Base-by-base conservation (phyloP, 2,888 invertebrate genomes). In the Nemotelus nigrinus region DNA sequence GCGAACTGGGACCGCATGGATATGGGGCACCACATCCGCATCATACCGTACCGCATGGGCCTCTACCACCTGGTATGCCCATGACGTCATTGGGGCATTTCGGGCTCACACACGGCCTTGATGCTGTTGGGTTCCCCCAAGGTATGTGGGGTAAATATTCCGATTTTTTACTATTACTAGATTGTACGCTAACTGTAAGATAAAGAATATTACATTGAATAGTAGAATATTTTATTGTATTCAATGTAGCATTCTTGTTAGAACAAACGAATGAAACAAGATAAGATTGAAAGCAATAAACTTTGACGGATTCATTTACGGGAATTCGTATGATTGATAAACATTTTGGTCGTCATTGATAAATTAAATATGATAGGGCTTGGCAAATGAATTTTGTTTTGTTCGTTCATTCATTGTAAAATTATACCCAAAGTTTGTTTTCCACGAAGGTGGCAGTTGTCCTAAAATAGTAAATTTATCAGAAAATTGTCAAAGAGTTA, bases 141-240 rank as follows among this genome's bases (percentile, higher is more conserved):
- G 87, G 87, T 87, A 87, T 87, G 87, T 87, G 87, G 87, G 87
- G 87, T 87, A 87, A 87, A 86, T 87, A 87, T 80, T 77, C 67
- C 57, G 48, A 67, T 76, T 76, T 65, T 65, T 47, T 63, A 39
- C 43, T 63, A 25, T 63, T 63, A 41, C 7, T 50, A 25, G 25
- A 53, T 53, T 53, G 10, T 53, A 53, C 53, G 4, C 10, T 70
- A 70, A 55, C 3, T 55, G 2, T 70, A 70, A 70, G 55, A 5
- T 45, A 3, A 63, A 63, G 65, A 8, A 53, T 70, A 70, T 50
- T 70, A 53, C 53, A 70, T 7, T 55, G 70, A 70, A 55, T 43
- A 6, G 4, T 41, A 43, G 47, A 8, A 70, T 43, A 48, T 50
- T 47, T 41, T 2, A 3, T 41, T 41, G 41, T 10, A 43, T 70